A percentile compares a stretch with the other conserved stretches of the same genome.
Evolutionary conservation across 2,888 invertebrate genomes (phyloP).

Genomic region (Xanthia togata): DNA sequence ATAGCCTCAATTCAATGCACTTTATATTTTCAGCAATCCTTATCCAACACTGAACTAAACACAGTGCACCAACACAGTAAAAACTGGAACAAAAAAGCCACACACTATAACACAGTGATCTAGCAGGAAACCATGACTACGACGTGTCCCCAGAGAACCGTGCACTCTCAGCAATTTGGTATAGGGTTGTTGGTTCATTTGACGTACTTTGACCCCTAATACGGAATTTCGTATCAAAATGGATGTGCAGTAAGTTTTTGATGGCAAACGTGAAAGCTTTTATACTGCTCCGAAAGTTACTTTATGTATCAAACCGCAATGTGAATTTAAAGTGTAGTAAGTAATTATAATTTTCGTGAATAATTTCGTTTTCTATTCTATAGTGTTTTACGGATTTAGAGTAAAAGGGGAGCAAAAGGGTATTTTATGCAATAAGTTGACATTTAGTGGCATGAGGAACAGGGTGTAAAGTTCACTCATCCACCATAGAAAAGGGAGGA

Average conservation of each 20-base stretch:
- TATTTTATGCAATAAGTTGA: too few species aligned
- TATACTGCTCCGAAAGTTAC: conserved; percentile 36
- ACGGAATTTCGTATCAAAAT: conserved; percentile 67
- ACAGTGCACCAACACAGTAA: conserved; percentile 24
- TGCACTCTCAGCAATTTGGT: conserved; percentile 76
- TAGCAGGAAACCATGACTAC: conserved; percentile 50
- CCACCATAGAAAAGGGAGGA: too few species aligned
- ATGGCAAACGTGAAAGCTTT: conserved; percentile 60
- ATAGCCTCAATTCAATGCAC: conserved; percentile 10
- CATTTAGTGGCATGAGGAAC: too few species aligned
- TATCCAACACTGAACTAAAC: conserved; percentile 10
- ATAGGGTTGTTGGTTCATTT: conserved; percentile 71
- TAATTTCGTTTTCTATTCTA: conserved; percentile 11
- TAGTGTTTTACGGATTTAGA: conserved; percentile 5
- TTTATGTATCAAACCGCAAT: conserved; percentile 33
- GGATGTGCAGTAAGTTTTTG: conserved; percentile 61
- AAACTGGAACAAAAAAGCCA: conserved; percentile 2
- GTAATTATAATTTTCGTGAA: conserved; percentile 5
- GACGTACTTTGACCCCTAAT: conserved; percentile 68
- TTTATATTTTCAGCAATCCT: not conserved
- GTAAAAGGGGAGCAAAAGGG: not conserved
- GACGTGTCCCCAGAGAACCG: conserved; percentile 55
- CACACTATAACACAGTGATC: conserved; percentile 21
- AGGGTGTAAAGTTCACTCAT: too few species aligned
- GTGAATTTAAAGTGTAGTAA: conserved; percentile 11